Conservation (phyloP, 2,888 invertebrate species). For the Salticus scenicus region DNA sequence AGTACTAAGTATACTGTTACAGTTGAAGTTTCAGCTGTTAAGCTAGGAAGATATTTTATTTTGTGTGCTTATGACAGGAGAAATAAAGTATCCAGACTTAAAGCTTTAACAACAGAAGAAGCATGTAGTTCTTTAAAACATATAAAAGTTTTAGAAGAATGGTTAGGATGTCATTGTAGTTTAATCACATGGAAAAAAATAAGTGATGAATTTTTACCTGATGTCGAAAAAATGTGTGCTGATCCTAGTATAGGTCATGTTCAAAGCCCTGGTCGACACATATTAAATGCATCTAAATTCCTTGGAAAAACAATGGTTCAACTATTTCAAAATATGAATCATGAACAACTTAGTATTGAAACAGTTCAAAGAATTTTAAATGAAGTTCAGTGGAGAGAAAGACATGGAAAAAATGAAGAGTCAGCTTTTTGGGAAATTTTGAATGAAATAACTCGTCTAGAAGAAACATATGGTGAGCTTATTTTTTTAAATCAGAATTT, state of each 20-base stretch:
- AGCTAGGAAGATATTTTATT: constrained; percentile 90
- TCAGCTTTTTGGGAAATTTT: constrained; percentile 65
- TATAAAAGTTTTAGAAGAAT: constrained; percentile 20
- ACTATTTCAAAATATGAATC: constrained; percentile 53
- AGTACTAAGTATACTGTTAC: not conserved
- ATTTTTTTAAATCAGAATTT: not conserved
- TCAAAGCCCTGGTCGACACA: constrained; percentile 18
- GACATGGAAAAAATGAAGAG: constrained; percentile 84
- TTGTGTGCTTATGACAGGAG: constrained; percentile 87
- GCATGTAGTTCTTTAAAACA: constrained; percentile 10
- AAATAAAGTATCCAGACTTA: constrained; percentile 84
- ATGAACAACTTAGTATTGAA: constrained; percentile 81
- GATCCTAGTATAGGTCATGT: not conserved
- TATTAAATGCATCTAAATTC: constrained; percentile 32
- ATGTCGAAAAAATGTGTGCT: not conserved
- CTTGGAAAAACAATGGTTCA: constrained; percentile 50
- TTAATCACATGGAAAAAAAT: constrained; percentile 38
- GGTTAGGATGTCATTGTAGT: constrained; percentile 21
- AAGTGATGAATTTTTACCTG: not conserved
- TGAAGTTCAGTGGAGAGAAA: constrained; percentile 91
- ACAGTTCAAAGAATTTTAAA: constrained; percentile 93
- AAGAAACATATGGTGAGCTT: constrained; percentile 37
- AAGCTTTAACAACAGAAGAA: constrained; percentile 78
- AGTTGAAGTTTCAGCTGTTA: constrained; percentile 80
- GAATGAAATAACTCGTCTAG: constrained; percentile 33